Evolutionary conservation across 2,797 vertebrate species (phyloP).

Genomic region (Gorsachius magnificus): DNA sequence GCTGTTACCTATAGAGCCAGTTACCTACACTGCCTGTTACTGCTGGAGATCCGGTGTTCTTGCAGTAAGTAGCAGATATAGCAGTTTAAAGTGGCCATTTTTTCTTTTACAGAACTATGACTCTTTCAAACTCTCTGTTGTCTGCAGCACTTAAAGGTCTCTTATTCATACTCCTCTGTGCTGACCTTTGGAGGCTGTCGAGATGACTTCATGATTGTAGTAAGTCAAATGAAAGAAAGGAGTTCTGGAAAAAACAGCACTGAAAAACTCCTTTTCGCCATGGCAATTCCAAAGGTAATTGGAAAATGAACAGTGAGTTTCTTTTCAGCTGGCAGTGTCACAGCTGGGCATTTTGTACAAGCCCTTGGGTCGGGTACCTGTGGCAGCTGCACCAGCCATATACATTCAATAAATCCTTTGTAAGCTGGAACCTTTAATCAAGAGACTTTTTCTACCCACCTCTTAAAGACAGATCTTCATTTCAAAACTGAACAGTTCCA

Average conservation of each 20-base stretch:
- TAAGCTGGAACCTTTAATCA: not conserved
- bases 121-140: slow-evolving; percentile 32
- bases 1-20: not conserved
- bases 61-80: not conserved
- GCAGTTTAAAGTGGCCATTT: not conserved
- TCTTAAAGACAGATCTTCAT: not conserved
- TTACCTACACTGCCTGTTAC: not conserved
- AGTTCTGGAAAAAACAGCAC: slow-evolving; percentile 82
- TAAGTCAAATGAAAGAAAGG: slow-evolving; percentile 85
- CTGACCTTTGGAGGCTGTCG: slow-evolving; percentile 92
- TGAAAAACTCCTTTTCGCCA: slow-evolving; percentile 89
- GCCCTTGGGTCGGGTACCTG: not conserved
- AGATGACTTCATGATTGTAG: slow-evolving; percentile 94
- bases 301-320: not conserved
- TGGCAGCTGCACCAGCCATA: not conserved
- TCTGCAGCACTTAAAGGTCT: slow-evolving; percentile 85
- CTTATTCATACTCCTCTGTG: slow-evolving; percentile 86
- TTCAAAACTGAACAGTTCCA: not conserved
- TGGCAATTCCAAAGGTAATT: slow-evolving; percentile 90
- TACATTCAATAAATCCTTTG: not conserved
- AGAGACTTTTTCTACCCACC: not conserved
- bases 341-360: not conserved
- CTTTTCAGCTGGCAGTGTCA: not conserved
- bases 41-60: not conserved
- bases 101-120: not conserved